phyloP scores from a whole-genome alignment of 2,113 vertebrate species.

The Terrapene triunguis region DNA sequence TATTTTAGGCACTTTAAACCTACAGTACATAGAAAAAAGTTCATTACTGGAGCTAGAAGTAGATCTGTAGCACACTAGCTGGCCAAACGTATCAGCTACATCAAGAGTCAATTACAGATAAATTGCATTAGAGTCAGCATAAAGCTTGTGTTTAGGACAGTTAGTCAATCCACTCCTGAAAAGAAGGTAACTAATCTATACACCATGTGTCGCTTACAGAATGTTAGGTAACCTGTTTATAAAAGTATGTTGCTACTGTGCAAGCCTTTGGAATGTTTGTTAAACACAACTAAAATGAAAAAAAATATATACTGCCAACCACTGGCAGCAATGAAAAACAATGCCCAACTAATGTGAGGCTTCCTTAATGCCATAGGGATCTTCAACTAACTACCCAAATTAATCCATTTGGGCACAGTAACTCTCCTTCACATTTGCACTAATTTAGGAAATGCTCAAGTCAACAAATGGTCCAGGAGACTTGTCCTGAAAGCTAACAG shows the following conservation, averaged over 20 bases:
- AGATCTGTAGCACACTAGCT: not conserved
- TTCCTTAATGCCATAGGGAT: not conserved
- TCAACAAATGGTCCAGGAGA: not conserved
- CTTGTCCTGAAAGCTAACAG: not conserved
- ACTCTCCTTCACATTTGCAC: not conserved
- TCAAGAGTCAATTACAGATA: not conserved
- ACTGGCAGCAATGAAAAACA: not conserved
- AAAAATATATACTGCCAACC: not conserved
- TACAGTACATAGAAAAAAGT: not conserved
- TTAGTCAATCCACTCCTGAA: not conserved
- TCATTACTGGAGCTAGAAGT: not conserved
- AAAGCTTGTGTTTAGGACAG: not conserved
- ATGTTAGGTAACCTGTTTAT: not conserved
- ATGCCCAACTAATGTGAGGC: not conserved
- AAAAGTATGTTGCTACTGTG: not conserved
- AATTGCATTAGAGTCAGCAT: not conserved
- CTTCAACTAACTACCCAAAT: not conserved
- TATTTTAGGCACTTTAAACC: not conserved
- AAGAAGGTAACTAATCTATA: not conserved
- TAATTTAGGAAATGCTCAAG: not conserved
- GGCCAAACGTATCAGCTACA: not conserved
- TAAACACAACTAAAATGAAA: not conserved
- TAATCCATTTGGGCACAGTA: not conserved
- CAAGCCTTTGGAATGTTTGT: not conserved
- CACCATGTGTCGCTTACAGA: not conserved